These are phyloP conservation scores for Ochlodes sylvanus DNA, from an alignment of 2,888 invertebrate species.

Conservation along the genomic window DNA sequence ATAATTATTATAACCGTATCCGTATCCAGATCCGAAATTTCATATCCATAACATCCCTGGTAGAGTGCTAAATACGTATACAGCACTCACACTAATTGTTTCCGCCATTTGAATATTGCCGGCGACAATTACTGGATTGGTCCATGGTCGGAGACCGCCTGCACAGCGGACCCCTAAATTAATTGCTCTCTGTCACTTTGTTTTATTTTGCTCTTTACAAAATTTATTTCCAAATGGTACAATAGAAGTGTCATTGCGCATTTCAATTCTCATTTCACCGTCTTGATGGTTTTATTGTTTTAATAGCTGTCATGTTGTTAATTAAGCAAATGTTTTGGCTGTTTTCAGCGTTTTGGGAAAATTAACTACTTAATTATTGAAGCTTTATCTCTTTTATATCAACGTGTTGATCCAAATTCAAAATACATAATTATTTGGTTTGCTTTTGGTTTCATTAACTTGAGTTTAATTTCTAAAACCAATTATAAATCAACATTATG, in stretches of 20 bases:
- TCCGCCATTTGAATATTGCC: constrained; percentile 85
- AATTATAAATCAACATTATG: too few species aligned
- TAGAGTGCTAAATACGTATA: constrained; percentile 59
- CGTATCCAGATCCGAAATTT: too few species aligned
- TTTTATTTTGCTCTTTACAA: constrained; percentile 66
- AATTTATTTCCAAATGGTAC: constrained; percentile 51
- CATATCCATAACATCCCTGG: too few species aligned
- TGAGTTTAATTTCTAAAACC: too few species aligned
- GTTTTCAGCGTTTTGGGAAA: too few species aligned
- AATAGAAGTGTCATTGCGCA: constrained; percentile 32
- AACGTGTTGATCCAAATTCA: too few species aligned
- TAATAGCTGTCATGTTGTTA: neutral
- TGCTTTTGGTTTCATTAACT: too few species aligned
- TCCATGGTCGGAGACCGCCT: constrained; percentile 65
- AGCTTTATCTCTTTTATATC: too few species aligned
- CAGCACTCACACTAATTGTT: constrained; percentile 84
- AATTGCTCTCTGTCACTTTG: constrained; percentile 79
- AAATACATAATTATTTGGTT: too few species aligned
- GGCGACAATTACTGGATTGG: constrained; percentile 82
- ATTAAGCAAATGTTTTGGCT: neutral
- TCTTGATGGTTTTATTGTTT: neutral
- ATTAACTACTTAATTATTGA: too few species aligned
- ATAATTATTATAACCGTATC: too few species aligned
- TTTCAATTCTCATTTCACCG: constrained; percentile 15
- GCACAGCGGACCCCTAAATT: constrained; percentile 72